Base-by-base conservation (phyloP, 2,888 invertebrate species). In the Conchocele bisecta region DNA sequence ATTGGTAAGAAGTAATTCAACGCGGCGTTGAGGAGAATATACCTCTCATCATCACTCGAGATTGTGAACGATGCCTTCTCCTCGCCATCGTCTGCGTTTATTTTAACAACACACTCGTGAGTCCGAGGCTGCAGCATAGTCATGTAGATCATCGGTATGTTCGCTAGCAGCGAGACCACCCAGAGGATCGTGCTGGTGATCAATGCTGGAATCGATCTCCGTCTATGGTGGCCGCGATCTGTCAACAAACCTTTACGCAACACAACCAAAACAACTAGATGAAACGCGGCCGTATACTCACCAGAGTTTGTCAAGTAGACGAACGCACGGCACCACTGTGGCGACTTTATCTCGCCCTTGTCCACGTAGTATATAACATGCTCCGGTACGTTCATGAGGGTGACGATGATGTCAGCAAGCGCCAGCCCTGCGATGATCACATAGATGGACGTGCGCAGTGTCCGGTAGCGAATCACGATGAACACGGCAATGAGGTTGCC, bases 401-500 rank as follows among this genome's bases (percentile, higher is more conserved):
- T 69, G 33, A 81, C 75, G 4, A 86, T 48, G 7, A 86, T 78
- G 63, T 86, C 86, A 0, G 84, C 82, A 7, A 83, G 42, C 0
- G 86, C 84, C 41, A 86, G 56, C 3, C 83, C 84, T n/a, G 83
- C 85, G 28, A 86, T 78, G 24, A 85, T 76, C 13, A 83, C 81
- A 57, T 84, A 86, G 60, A 86, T 79, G 28, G 83, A 81, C 11
- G 81, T 80, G n/a, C 84, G 74, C 37, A 86, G 77, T 15, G 72
- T 65, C 22, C 60, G 48, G 59, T 81, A 82, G 9, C 61, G 44
- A 26, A 83, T 54, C 31, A 86, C 69, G 1, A 86, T 80, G 1
- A 85, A 81, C 6, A 88, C 66, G 51, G 85, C 81, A n/a, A 88
- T 81, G 13, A 67, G 20, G 67, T 88, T 88, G 13, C 85, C 88